Evolutionary conservation across 2,888 invertebrate species (phyloP).

Genomic region (Aphrophora alni): DNA sequence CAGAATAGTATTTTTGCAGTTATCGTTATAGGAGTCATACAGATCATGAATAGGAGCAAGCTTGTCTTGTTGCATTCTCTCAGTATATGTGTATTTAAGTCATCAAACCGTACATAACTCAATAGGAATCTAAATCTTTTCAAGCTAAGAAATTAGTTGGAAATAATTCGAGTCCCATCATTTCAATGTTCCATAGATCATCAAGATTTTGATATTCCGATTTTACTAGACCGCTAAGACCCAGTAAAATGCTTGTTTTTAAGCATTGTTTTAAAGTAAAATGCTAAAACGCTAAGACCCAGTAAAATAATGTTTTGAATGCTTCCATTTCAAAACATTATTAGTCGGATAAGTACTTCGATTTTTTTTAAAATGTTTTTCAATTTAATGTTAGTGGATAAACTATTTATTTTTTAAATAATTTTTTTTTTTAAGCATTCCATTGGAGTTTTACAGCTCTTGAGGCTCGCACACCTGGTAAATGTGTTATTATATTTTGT

Average conservation of each 20-base stretch:
- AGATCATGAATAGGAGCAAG: slow-evolving; percentile 8
- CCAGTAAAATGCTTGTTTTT: slow-evolving; percentile 6
- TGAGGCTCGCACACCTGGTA: slow-evolving; percentile 23
- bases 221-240: slow-evolving; percentile 20
- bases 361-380: not conserved
- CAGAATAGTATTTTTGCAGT: slow-evolving; percentile 22
- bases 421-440: slow-evolving; percentile 22
- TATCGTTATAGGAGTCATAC: slow-evolving; percentile 11
- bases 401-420: slow-evolving; percentile 26
- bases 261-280: too few relatives aligned
- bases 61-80: slow-evolving; percentile 16
- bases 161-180: slow-evolving; percentile 17
- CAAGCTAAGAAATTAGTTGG: slow-evolving; percentile 21
- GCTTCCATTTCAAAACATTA: slow-evolving; percentile 10
- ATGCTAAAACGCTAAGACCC: too few relatives aligned
- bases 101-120: slow-evolving; percentile 26
- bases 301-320: too few relatives aligned
- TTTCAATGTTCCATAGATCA: slow-evolving; percentile 23
- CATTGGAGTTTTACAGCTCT: slow-evolving; percentile 20
- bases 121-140: slow-evolving; percentile 26
- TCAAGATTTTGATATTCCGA: slow-evolving; percentile 14
- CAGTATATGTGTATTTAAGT: not conserved
- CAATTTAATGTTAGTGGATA: slow-evolving; percentile 23
- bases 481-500: slow-evolving; percentile 15
- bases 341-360: slow-evolving; percentile 18